phyloP scores from a whole-genome alignment of 2,888 invertebrate species.

The Drosophila yooni region DNA sequence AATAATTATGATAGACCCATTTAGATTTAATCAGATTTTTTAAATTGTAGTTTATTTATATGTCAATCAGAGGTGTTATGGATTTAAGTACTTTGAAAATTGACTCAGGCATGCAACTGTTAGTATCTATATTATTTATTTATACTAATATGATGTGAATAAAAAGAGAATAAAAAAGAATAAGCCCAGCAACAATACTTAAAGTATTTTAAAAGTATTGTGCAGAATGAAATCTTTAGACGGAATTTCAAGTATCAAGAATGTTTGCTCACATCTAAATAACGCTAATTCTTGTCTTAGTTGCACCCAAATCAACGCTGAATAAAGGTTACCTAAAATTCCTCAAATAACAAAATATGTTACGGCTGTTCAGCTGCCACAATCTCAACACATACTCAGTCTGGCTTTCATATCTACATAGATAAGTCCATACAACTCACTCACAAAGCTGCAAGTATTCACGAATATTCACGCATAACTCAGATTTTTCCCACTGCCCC shows the following conservation, averaged over 20 bases:
- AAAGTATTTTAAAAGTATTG: background rate
- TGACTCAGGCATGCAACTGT: background rate
- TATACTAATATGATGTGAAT: background rate
- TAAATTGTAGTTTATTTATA: background rate
- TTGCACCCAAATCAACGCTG: conserved; percentile 30
- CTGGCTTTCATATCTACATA: conserved; percentile 17
- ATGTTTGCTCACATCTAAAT: conserved; percentile 2
- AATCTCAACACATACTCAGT: conserved; percentile 23
- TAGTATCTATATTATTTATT: background rate
- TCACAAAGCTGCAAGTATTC: conserved; percentile 43
- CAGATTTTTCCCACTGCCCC: conserved; percentile 33
- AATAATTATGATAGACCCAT: conserved; percentile 10
- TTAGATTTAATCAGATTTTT: conserved; percentile 1
- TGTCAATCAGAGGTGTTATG: background rate
- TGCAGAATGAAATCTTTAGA: background rate
- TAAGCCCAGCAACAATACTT: background rate
- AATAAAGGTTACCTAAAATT: conserved; percentile 22
- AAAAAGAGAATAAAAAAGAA: background rate
- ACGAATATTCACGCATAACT: conserved; percentile 69
- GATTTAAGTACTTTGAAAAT: background rate
- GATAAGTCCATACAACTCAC: conserved; percentile 52
- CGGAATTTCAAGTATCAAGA: background rate
- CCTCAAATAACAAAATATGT: conserved; percentile 40
- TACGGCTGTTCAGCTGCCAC: conserved; percentile 34
- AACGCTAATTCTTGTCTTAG: background rate